These are phyloP conservation scores for Margaritifera margaritifera DNA, from an alignment of 2,888 invertebrate species.

Conservation along the genomic window DNA sequence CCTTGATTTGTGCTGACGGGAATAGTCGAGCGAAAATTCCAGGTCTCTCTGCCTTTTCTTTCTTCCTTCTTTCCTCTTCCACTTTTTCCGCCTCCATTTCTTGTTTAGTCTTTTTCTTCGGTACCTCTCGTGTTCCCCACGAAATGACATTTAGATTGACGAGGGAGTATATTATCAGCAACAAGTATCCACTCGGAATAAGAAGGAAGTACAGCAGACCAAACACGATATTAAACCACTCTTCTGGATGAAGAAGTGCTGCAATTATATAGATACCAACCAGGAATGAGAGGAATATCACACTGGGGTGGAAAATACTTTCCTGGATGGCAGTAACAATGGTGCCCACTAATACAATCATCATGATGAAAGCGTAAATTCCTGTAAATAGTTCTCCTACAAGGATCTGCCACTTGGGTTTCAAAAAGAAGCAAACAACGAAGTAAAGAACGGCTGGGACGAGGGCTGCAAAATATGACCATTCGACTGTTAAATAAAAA, in stretches of 20 bases:
- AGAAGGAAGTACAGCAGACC: slow-evolving; percentile 65
- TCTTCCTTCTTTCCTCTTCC: slow-evolving; percentile 78
- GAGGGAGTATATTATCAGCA: slow-evolving; percentile 68
- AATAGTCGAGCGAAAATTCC: slow-evolving; percentile 74
- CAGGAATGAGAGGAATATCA: slow-evolving; percentile 61
- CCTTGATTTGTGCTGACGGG: slow-evolving; percentile 36
- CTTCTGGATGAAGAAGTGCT: slow-evolving; percentile 64
- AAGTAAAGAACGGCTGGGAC: slow-evolving; percentile 58
- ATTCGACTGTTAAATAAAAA: slow-evolving; percentile 47
- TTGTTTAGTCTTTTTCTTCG: slow-evolving; percentile 56
- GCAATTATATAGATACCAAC: slow-evolving; percentile 59
- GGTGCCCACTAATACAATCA: slow-evolving; percentile 66
- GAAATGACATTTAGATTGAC: slow-evolving; percentile 66
- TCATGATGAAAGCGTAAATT: slow-evolving; percentile 66
- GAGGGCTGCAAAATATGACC: slow-evolving; percentile 57
- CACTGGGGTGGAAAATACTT: slow-evolving; percentile 64
- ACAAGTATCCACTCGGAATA: slow-evolving; percentile 69
- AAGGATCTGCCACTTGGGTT: slow-evolving; percentile 56
- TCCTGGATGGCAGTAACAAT: slow-evolving; percentile 51
- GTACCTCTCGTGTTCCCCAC: slow-evolving; percentile 71
- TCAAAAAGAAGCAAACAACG: slow-evolving; percentile 57
- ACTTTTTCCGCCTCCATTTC: slow-evolving; percentile 79
- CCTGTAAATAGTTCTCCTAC: slow-evolving; percentile 63
- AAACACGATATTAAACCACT: slow-evolving; percentile 62
- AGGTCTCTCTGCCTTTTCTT: slow-evolving; percentile 84